phyloP scores from a whole-genome alignment of 2,113 vertebrate species.

The Azemiops feae region DNA sequence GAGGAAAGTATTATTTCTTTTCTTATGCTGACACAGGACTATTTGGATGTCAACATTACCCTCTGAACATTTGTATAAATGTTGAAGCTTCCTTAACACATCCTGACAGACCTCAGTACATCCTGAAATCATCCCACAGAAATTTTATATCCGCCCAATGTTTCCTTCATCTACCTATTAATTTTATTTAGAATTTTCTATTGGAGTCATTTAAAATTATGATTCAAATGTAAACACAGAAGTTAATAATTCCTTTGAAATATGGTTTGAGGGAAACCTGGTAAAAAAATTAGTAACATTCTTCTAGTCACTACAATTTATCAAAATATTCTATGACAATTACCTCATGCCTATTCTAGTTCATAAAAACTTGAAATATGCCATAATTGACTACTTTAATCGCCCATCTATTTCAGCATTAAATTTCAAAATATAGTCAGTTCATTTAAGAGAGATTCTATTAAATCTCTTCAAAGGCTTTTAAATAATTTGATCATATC shows the following conservation, averaged over 20 bases:
- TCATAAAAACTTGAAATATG: not conserved
- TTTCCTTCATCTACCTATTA: slow-evolving; percentile 24
- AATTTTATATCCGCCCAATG: slow-evolving; percentile 39
- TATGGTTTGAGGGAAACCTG: not conserved
- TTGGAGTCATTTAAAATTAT: not conserved
- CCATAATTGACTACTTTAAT: not conserved
- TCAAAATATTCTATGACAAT: slow-evolving; percentile 33
- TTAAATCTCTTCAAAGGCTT: not conserved
- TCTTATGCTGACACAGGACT: slow-evolving; percentile 37
- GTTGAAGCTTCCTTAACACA: slow-evolving; percentile 14
- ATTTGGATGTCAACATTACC: slow-evolving; percentile 4
- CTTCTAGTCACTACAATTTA: slow-evolving; percentile 43
- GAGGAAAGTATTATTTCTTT: slow-evolving; percentile 4
- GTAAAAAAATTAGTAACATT: slow-evolving; percentile 29
- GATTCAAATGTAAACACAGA: slow-evolving; percentile 21
- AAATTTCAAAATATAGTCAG: not conserved
- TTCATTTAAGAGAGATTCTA: not conserved
- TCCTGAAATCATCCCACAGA: slow-evolving; percentile 34
- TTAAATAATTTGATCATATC: not conserved
- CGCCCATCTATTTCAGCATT: not conserved
- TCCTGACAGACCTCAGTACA: slow-evolving; percentile 29
- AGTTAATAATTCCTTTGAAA: slow-evolving; percentile 45
- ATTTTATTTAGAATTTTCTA: slow-evolving; percentile 22
- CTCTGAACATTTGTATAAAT: slow-evolving; percentile 26
- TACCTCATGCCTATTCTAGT: slow-evolving; percentile 33